Base-by-base conservation (phyloP, 2,888 invertebrate genomes). In the Lampropteryx suffumata region DNA sequence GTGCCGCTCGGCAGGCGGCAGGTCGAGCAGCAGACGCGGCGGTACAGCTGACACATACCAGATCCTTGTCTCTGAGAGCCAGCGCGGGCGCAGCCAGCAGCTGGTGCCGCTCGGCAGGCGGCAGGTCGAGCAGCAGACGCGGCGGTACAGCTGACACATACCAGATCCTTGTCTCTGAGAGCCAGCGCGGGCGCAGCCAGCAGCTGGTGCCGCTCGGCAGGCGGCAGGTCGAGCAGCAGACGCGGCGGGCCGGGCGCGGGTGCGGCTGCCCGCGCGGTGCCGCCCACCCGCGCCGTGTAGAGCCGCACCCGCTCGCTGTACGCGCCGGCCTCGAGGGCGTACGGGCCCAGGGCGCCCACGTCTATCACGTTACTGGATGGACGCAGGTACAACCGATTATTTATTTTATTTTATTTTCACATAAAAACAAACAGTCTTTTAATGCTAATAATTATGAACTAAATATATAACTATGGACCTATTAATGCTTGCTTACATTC, bases 281-380 rank as follows among this genome's bases (percentile, higher is more conserved):
- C n/a, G 17, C 29, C 2, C 30, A 75, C 76, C 2, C 82, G 74
- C 50, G 80, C 79, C 34, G 85, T 84, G 84, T 96, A 96, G 64
- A 93, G 90, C 63, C 94, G 93, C 62, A 95, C 94, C 57, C 96
- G 92, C 71, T 98, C 97, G 69, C 94, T 92, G 81, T 96, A 97
- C 79, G 97, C 98, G 71, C 96, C 95, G 64, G 96, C 96, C 69
- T 98, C 97, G 50, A 98, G 89, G 66, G 95, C 95, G 79, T 97
- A 97, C 7, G 96, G 94, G 57, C 97, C 97, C 62, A 97, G 91
- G 1, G 97, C 96, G 41, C 96, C 95, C n/a, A 98, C 97, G 89
- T 98, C 98, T 70, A 98, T 98, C 52, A 98, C 97, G 86, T 97
- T 97, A 52, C 97, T 97, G 83, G 6, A 64, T 63, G 7, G 24